A percentile compares a stretch with the other conserved stretches of the same genome.
These are phyloP conservation scores for Fregetta grallaria DNA, from an alignment of 2,113 vertebrate genomes.

Conservation along the genomic window DNA sequence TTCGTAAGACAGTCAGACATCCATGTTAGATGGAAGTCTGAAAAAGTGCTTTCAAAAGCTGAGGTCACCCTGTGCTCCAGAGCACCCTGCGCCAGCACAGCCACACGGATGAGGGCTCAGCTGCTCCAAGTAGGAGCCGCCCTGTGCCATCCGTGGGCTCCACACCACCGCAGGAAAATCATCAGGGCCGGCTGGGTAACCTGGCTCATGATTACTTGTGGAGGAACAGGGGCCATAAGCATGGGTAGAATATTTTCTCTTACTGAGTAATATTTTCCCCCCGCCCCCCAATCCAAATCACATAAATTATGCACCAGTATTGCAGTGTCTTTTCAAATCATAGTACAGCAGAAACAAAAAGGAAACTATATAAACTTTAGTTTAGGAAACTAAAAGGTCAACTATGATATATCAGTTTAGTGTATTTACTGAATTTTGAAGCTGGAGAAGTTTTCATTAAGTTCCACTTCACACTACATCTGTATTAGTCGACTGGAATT, in stretches of 20 bases:
- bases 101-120: background rate
- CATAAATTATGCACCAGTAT: background rate
- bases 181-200: background rate
- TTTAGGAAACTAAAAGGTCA: background rate
- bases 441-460: background rate
- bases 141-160: fast-evolving
- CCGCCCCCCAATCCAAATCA: background rate
- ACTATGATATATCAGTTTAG: background rate
- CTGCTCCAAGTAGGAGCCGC: background rate
- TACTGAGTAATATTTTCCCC: background rate
- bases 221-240: too few relatives aligned
- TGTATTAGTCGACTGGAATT: background rate
- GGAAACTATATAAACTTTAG: background rate
- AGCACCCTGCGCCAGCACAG: background rate
- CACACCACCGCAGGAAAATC: background rate
- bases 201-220: background rate
- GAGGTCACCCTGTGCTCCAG: background rate
- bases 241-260: background rate
- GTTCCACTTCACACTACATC: background rate
- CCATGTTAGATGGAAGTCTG: fast-evolving
- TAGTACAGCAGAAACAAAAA: background rate
- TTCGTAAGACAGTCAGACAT: background rate
- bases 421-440: background rate
- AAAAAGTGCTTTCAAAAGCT: background rate
- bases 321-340: background rate